These are phyloP conservation scores for Mirza zaza DNA, from an alignment of 2,113 vertebrate genomes.

Conservation along the genomic window DNA sequence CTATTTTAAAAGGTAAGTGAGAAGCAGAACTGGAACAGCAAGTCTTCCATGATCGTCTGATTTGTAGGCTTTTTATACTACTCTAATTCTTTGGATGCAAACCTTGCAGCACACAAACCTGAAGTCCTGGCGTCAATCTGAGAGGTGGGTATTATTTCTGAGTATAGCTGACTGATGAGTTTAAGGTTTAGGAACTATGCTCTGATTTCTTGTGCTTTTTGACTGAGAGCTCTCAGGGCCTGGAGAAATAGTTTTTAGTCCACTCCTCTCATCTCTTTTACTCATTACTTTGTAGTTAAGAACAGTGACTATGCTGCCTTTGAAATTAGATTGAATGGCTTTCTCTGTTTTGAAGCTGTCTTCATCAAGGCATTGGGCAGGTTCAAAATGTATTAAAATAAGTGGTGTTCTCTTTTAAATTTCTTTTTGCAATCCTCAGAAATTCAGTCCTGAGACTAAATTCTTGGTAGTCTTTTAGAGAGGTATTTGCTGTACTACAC, in stretches of 20 bases:
- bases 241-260: not conserved
- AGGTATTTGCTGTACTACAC: not conserved
- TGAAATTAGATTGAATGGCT: not conserved
- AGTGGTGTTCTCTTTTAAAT: not conserved
- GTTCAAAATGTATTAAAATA: not conserved
- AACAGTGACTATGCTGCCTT: not conserved
- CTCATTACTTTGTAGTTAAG: not conserved
- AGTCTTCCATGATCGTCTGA: constrained; percentile 62
- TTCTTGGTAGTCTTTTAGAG: constrained; percentile 22
- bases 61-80: not conserved
- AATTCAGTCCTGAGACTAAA: not conserved
- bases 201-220: constrained; percentile 38
- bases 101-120: not conserved
- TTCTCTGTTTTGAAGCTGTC: not conserved
- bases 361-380: not conserved
- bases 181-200: not conserved
- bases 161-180: not conserved
- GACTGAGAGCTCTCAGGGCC: not conserved
- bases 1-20: constrained; percentile 50
- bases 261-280: not conserved
- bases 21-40: not conserved
- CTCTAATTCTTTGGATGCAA: not conserved
- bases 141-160: not conserved
- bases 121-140: not conserved
- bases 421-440: constrained; percentile 5